A percentile compares a stretch with the other conserved stretches of the same genome.
These are phyloP conservation scores for Vulpes ferrilata DNA, from an alignment of 2,113 vertebrate genomes.

Conservation along the genomic window DNA sequence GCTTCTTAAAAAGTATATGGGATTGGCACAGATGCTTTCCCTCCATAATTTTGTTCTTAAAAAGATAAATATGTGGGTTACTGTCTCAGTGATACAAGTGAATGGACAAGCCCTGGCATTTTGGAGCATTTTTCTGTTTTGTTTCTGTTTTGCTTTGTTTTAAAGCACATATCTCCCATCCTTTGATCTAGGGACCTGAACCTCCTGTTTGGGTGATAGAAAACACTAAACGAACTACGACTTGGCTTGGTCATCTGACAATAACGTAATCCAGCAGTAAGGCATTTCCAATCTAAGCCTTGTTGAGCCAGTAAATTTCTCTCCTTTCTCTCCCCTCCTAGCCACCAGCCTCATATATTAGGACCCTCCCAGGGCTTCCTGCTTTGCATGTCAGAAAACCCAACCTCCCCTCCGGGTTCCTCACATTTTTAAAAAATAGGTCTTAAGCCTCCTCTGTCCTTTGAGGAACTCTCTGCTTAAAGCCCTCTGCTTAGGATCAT, in stretches of 20 bases:
- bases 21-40: neutral
- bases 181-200: neutral
- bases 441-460: neutral
- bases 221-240: neutral
- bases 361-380: too few species aligned
- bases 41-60: neutral
- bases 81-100: neutral
- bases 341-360: neutral
- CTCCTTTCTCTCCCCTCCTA: neutral
- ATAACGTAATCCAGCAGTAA: neutral
- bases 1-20: neutral
- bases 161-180: neutral
- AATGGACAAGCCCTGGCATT: neutral
- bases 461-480: conserved; percentile 28
- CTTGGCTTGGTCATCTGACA: neutral
- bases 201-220: neutral
- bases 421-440: neutral
- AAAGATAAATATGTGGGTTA: neutral
- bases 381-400: neutral
- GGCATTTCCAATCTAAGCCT: neutral
- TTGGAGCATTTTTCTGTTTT: neutral
- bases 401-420: neutral
- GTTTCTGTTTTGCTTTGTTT: neutral
- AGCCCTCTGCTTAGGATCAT: neutral
- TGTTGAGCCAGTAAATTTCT: neutral